These are phyloP conservation scores for Ophioderma brevispina DNA, from an alignment of 35 echinoderm and acorn worm genomes.

Conservation along the genomic window DNA sequence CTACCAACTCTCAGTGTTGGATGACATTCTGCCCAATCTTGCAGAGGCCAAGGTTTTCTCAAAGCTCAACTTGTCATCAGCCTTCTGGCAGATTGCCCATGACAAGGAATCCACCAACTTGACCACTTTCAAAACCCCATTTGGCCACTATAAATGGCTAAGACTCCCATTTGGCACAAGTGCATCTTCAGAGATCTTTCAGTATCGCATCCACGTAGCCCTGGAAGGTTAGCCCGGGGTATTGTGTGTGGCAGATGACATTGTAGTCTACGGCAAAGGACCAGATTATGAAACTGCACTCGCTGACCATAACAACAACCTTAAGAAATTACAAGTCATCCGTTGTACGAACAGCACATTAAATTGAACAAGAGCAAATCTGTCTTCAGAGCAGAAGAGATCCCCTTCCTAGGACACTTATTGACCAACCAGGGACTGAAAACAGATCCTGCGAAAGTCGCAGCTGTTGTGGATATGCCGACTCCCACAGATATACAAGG, in stretches of 20 bases:
- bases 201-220: slow-evolving; percentile 3
- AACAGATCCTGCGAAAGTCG: slow-evolving; percentile 23
- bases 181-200: slow-evolving; percentile 45
- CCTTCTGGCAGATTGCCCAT: too few relatives aligned
- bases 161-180: slow-evolving; percentile 34
- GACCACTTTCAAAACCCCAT: too few relatives aligned
- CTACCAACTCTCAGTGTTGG: too few relatives aligned
- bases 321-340: too few relatives aligned
- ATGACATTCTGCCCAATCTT: too few relatives aligned
- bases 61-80: too few relatives aligned
- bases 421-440: too few relatives aligned
- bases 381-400: too few relatives aligned
- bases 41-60: neutral
- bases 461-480: slow-evolving; percentile 39
- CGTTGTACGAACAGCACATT: neutral
- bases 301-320: slow-evolving; percentile 13
- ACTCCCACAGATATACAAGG: slow-evolving; percentile 13
- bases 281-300: slow-evolving; percentile 3
- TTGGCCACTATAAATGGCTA: too few relatives aligned
- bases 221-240: slow-evolving; percentile 27
- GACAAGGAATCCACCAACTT: too few relatives aligned
- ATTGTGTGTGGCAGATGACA: slow-evolving; percentile 35
- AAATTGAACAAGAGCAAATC: too few relatives aligned
- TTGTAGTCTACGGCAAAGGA: slow-evolving; percentile 29
- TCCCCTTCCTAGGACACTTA: too few relatives aligned